Base-by-base conservation (phyloP, 2,888 invertebrate genomes). In the Helleia helle region DNA sequence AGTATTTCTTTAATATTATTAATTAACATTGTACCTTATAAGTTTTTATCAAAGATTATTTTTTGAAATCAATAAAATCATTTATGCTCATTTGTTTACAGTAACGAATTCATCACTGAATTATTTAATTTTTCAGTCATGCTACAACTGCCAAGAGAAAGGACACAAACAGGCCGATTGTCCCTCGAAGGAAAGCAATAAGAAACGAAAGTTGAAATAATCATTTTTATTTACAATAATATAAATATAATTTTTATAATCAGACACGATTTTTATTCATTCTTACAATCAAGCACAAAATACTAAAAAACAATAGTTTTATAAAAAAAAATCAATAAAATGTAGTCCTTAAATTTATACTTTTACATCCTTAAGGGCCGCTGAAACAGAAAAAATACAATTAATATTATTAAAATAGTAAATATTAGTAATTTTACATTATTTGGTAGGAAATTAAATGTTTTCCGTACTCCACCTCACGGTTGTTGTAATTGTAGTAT, bases 81-180 rank as follows among this genome's bases (percentile, higher is more conserved):
- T n/a, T n/a, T n/a, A n/a, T n/a, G n/a, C n/a, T n/a, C n/a, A n/a
- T n/a, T n/a, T n/a, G n/a, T n/a, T n/a, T n/a, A n/a, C n/a, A n/a
- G n/a, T n/a, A n/a, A n/a, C n/a, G n/a, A n/a, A n/a, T n/a, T n/a
- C n/a, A n/a, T n/a, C n/a, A n/a, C n/a, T n/a, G n/a, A n/a, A n/a
- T n/a, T n/a, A n/a, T 27, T 44, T 45, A 44, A n/a, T 49, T 38
- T 79, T 77, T 14, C 72, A 88, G 88, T 79, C 81, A 4, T 89
- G 89, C 58, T 88, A 86, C 63, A 76, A 84, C 49, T 89, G 89
- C 55, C 76, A 84, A 27, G 65, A 86, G 50, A 64, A 67, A 34
- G 89, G 89, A 0, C 89, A 89, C 56, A 89, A 87, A 57, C 74
- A 80, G 50, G 62, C 69, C 0, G 70, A 86, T 3, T 89, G 89